Conservation (phyloP, 2,888 invertebrate genomes). For the Phortica magna region DNA sequence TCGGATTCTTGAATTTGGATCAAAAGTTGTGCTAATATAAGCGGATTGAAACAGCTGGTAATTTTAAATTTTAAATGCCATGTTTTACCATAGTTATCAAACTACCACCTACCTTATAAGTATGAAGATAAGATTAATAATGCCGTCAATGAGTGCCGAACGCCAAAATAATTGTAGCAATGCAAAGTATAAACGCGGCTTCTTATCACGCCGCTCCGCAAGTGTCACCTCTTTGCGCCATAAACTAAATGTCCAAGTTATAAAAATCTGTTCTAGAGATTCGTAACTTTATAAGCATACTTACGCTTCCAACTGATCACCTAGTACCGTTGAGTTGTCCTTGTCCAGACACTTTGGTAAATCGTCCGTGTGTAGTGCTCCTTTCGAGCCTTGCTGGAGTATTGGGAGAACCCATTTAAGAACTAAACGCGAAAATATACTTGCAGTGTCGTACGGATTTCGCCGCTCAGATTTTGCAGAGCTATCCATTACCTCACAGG, state of each 20-base stretch:
- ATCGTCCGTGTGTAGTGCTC: conserved; percentile 82
- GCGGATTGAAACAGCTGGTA: conserved; percentile 75
- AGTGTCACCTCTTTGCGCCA: conserved; percentile 83
- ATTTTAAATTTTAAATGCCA: too few relatives aligned
- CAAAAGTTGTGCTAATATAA: conserved; percentile 75
- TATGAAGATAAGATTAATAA: conserved; percentile 80
- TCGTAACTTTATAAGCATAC: conserved; percentile 41
- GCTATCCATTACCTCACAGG: conserved; percentile 70
- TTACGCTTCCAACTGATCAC: conserved; percentile 76
- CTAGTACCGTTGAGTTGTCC: conserved; percentile 79
- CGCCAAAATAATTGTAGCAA: conserved; percentile 84
- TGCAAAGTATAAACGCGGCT: conserved; percentile 83
- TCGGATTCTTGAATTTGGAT: conserved; percentile 71
- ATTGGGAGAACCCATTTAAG: conserved; percentile 76
- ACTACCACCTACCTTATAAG: conserved; percentile 69
- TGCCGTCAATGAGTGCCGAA: conserved; percentile 83
- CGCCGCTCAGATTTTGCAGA: conserved; percentile 73
- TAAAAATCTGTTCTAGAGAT: background rate
- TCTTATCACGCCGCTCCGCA: conserved; percentile 80
- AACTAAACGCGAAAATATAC: conserved; percentile 74
- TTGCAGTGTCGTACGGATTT: conserved; percentile 76
- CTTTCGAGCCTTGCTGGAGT: conserved; percentile 71
- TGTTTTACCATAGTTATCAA: background rate
- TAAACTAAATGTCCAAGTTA: conserved; percentile 79
- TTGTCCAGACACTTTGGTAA: conserved; percentile 83